Percentiles rank a stretch among this genome's conserved stretches.
These are phyloP conservation scores for Syngnathoides biaculeatus DNA, from an alignment of 2,113 vertebrate species.

Conservation along the genomic window DNA sequence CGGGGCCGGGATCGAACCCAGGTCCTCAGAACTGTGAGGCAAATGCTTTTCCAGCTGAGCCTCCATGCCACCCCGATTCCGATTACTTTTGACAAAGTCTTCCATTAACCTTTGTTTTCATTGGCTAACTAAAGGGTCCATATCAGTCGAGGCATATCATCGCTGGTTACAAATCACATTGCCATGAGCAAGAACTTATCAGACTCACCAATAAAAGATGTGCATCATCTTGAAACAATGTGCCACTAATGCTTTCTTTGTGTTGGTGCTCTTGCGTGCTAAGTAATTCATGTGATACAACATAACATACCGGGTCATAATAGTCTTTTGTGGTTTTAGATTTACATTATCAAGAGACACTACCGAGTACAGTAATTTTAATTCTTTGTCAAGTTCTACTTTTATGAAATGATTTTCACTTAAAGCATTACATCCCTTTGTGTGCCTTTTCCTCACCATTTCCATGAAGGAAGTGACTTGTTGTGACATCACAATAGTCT, in stretches of 20 bases:
- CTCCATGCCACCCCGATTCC: too few species aligned
- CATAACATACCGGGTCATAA: constrained; percentile 18
- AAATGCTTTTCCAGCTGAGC: too few species aligned
- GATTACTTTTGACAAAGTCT: constrained; percentile 26
- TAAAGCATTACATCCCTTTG: constrained; percentile 27
- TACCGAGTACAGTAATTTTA: not conserved
- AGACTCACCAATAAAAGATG: constrained; percentile 30
- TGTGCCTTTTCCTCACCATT: constrained; percentile 50
- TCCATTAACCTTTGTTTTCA: not conserved
- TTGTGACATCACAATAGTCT: constrained; percentile 60
- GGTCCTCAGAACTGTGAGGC: too few species aligned
- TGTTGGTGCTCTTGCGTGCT: constrained; percentile 30
- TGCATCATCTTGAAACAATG: constrained; percentile 50
- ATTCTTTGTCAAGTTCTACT: not conserved
- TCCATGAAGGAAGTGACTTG: constrained; percentile 51
- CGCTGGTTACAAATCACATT: not conserved
- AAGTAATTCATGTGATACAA: constrained; percentile 42
- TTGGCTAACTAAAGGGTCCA: not conserved
- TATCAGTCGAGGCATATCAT: not conserved
- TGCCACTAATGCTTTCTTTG: constrained; percentile 44
- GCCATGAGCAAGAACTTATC: constrained; percentile 17
- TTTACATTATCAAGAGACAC: not conserved
- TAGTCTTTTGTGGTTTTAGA: not conserved
- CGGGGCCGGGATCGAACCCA: too few species aligned
- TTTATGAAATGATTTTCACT: constrained; percentile 4